Percentiles rank a stretch among this genome's conserved stretches.
phyloP scores from a whole-genome alignment of 2,888 invertebrate genomes.

The Mystacides longicornis region DNA sequence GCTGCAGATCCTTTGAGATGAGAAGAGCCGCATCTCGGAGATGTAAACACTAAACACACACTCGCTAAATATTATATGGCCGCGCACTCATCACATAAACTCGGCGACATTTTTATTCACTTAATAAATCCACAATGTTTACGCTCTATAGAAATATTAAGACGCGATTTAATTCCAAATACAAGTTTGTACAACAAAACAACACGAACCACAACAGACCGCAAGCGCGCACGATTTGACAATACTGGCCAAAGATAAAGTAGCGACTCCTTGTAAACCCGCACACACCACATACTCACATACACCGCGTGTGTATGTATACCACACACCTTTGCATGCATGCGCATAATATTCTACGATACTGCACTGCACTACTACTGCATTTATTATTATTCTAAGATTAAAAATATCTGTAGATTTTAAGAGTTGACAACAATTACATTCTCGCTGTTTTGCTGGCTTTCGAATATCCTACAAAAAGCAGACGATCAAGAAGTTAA shows the following conservation, averaged over 20 bases:
- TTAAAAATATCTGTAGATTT: too few species aligned
- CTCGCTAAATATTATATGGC: not conserved
- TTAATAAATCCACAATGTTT: not conserved
- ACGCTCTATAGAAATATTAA: not conserved
- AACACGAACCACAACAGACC: not conserved
- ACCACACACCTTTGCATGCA: too few species aligned
- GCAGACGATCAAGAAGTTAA: too few species aligned
- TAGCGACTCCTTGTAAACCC: too few species aligned
- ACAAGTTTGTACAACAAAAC: not conserved
- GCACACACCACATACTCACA: too few species aligned
- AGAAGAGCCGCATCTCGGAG: not conserved
- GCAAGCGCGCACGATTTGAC: not conserved
- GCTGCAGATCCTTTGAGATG: not conserved
- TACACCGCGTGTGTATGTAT: too few species aligned
- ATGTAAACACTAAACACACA: not conserved
- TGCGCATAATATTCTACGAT: too few species aligned
- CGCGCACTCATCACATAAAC: not conserved
- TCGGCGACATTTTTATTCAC: not conserved
- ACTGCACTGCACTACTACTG: too few species aligned
- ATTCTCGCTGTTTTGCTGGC: too few species aligned
- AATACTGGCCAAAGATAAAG: not conserved
- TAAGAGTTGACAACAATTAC: too few species aligned
- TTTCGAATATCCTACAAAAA: too few species aligned
- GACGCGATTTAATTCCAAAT: not conserved
- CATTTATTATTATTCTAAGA: too few species aligned